phyloP scores from a whole-genome alignment of 53 echinoderm and acorn worm genomes.

The Astropecten irregularis region DNA sequence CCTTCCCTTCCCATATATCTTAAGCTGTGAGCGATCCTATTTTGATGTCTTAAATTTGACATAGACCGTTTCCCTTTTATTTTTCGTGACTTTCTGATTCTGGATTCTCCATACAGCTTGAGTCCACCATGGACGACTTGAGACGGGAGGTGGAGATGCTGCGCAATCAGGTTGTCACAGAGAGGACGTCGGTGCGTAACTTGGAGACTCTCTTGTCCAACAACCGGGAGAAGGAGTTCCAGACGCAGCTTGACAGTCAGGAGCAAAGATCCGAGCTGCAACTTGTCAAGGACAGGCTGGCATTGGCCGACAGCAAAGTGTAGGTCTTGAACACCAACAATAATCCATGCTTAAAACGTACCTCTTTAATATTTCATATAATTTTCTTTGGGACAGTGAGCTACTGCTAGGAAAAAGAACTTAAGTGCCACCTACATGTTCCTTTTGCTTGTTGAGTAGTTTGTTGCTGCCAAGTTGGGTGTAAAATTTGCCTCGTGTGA shows the following conservation, averaged over 20 bases:
- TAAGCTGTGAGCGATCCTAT: too few species aligned
- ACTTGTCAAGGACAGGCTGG: constrained; percentile 89
- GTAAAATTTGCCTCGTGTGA: too few species aligned
- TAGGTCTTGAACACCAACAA: constrained; percentile 37
- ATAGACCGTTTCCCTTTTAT: too few species aligned
- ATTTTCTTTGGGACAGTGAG: neutral
- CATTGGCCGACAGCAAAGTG: constrained; percentile 98
- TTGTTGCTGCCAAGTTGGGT: too few species aligned
- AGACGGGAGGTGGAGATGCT: constrained; percentile 84
- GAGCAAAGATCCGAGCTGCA: constrained; percentile 96
- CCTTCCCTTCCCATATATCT: too few species aligned
- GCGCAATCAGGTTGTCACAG: constrained; percentile 80
- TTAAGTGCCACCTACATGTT: too few species aligned
- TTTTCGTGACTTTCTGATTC: too few species aligned
- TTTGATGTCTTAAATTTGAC: too few species aligned
- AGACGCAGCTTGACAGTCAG: constrained; percentile 89
- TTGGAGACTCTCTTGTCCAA: constrained; percentile 80
- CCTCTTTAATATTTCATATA: neutral
- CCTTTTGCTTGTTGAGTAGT: too few species aligned
- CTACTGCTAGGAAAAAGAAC: too few species aligned
- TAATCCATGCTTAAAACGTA: too few species aligned
- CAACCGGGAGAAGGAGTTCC: constrained; percentile 97
- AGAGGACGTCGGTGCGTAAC: constrained; percentile 84
- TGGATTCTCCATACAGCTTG: constrained; percentile 51
- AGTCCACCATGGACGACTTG: constrained; percentile 69